Evolutionary conservation across 2,888 invertebrate species (phyloP), one percentile per base, ranked within the genome.

Genomic region (Tenthredo notha): DNA sequence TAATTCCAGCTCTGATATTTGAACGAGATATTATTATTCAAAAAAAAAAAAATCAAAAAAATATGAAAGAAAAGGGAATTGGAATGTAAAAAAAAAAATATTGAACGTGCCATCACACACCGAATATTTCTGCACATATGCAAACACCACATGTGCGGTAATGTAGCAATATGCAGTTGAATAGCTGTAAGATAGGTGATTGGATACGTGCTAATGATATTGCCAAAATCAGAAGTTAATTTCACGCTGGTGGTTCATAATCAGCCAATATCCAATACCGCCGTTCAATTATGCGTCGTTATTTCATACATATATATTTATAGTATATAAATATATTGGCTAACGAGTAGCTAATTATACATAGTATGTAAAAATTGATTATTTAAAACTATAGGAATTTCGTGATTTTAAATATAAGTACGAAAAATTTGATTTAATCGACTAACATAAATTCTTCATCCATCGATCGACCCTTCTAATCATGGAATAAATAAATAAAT

Each of bases 181-280:
- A 47, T 21, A 40, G 25, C 43, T 29, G 47, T 21, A 75, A 25
- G 21, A 29, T n/a, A 40, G 33, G n/a, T 25, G 6, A 40, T 72
- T n/a, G 37, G 70, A 37, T 72, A 72, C 70, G 43, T 74, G 77
- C 77, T 80, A 80, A 80, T 61, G 80, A 61, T 7, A 80, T 58
- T 80, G 80, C 6, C 6, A 80, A 80, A 61, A 61, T 80, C 61
- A 61, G 61, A 37, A 61, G 58, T 61, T 37, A 61, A 80, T 80
- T 80, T 80, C 80, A 80, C 80, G 37, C 40, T 80, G 15, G n/a
- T 40, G 58, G 61, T 80, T 80, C n/a, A 61, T 58, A 80, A 61
- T 80, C 61, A 50, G 37, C 80, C 80, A 37, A 80, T 80, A 80
- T 80, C 37, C 58, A 61, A 61, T 58, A 58, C 12, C n/a, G 40